Conservation (phyloP, 2,797 vertebrate species). For the Cebuella pygmaea region DNA sequence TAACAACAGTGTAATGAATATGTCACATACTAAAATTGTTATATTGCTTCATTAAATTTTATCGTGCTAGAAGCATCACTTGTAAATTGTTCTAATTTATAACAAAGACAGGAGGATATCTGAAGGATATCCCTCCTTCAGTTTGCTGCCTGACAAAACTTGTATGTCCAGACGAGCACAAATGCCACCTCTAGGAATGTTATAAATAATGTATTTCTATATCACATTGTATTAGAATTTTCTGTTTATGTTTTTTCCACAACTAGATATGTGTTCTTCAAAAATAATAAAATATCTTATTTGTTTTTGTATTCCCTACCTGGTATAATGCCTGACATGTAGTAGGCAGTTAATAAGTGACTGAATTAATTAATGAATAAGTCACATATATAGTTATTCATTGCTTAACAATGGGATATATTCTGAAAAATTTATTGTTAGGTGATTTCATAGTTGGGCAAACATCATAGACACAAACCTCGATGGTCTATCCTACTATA, state of each 20-base stretch:
- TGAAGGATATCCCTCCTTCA: neutral
- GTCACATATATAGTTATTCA: neutral
- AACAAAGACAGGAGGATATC: neutral
- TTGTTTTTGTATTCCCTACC: neutral
- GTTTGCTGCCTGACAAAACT: neutral
- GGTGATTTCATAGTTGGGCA: neutral
- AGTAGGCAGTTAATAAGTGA: neutral
- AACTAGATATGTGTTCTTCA: neutral
- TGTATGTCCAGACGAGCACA: neutral
- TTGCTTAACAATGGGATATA: neutral
- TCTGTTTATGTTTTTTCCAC: neutral
- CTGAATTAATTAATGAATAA: neutral
- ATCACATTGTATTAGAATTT: neutral
- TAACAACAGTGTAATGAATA: neutral
- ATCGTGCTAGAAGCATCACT: neutral
- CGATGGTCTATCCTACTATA: neutral
- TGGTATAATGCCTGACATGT: neutral
- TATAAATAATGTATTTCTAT: neutral
- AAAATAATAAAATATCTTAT: neutral
- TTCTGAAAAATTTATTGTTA: neutral
- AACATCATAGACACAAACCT: neutral
- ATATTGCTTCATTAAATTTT: neutral
- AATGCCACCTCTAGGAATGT: neutral
- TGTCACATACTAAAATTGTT: neutral
- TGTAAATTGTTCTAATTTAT: neutral